Conservation (phyloP, 2,113 vertebrate species). For the Copsychus sechellarum region DNA sequence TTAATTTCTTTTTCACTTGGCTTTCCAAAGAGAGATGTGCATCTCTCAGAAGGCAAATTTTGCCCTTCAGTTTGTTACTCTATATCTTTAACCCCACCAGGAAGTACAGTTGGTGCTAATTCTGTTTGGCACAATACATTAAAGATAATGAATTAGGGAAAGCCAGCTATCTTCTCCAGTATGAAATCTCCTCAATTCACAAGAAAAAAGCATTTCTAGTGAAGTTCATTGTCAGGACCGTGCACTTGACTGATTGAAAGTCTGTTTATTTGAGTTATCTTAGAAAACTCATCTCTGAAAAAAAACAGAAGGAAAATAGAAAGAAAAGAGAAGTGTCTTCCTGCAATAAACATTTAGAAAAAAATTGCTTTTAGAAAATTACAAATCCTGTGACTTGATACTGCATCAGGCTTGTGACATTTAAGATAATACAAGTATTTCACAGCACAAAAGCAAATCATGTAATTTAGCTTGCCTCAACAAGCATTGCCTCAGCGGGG, state of each 20-base stretch:
- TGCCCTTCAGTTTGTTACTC: constrained; percentile 1
- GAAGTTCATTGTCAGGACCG: constrained; percentile 49
- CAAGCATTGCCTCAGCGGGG: constrained; percentile 72
- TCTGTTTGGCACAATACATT: constrained; percentile 34
- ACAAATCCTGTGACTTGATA: constrained; percentile 69
- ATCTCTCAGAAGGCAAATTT: constrained; percentile 9
- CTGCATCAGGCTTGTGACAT: constrained; percentile 72
- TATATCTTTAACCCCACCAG: constrained; percentile 13
- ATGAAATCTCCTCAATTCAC: constrained; percentile 5
- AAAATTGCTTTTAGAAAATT: constrained; percentile 70
- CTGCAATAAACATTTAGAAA: constrained; percentile 73
- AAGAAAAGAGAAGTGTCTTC: constrained; percentile 51
- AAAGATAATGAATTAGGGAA: constrained; percentile 38
- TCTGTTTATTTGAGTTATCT: constrained; percentile 59
- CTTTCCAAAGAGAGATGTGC: background rate
- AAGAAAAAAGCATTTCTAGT: constrained; percentile 26
- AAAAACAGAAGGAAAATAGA: constrained; percentile 52
- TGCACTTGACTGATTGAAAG: constrained; percentile 59
- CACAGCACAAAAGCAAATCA: constrained; percentile 76
- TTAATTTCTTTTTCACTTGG: constrained; percentile 22
- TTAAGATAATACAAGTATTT: constrained; percentile 77
- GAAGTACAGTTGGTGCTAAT: background rate
- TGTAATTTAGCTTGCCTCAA: constrained; percentile 77
- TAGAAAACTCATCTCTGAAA: constrained; percentile 63
- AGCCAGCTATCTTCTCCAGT: background rate